Evolutionary conservation across 2,113 vertebrate genomes (phyloP).

Genomic region (Anarrhichthys ocellatus): DNA sequence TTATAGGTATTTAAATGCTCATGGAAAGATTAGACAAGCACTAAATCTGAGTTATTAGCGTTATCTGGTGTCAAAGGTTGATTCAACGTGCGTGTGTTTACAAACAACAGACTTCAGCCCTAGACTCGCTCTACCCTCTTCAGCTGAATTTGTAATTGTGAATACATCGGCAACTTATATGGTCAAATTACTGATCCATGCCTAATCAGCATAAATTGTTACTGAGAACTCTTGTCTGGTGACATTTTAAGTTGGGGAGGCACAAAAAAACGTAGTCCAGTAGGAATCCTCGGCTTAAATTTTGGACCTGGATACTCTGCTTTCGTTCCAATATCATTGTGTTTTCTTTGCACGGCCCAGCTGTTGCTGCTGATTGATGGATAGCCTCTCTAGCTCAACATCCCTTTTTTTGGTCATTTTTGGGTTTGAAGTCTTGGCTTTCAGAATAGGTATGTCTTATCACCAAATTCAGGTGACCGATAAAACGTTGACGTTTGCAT

Average conservation of each 20-base stretch:
- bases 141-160: not conserved
- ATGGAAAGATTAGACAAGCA: not conserved
- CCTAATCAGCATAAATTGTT: not conserved
- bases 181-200: not conserved
- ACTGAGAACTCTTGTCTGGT: not conserved
- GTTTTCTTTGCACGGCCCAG: not conserved
- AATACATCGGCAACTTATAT: not conserved
- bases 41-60: not conserved
- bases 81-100: not conserved
- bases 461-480: too few species aligned
- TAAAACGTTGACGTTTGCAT: too few species aligned
- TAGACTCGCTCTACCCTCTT: not conserved
- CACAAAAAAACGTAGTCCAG: not conserved
- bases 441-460: too few species aligned
- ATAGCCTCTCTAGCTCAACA: not conserved
- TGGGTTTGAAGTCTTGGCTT: too few species aligned
- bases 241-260: not conserved
- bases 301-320: not conserved
- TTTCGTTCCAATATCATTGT: not conserved
- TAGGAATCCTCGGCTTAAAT: not conserved
- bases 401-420: too few species aligned
- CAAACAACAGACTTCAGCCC: not conserved
- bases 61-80: not conserved
- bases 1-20: not conserved
- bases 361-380: slow-evolving; percentile 1